Percentiles rank a stretch among this genome's conserved stretches.
Conservation (phyloP, 2,113 vertebrate species). For the Hemichromis elongatus region DNA sequence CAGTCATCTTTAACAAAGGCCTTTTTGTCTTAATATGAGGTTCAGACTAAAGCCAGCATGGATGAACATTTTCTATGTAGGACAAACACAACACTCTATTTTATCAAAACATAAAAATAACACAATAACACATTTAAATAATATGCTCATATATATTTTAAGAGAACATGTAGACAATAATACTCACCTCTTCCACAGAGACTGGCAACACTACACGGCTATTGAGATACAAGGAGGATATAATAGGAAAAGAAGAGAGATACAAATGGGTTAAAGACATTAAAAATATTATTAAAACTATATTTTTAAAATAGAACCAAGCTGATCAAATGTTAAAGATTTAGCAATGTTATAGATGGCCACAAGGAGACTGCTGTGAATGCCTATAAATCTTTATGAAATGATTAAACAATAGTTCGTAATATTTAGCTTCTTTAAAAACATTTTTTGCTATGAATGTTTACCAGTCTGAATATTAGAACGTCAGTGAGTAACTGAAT, state of each 20-base stretch:
- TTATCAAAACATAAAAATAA: neutral
- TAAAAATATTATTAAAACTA: neutral
- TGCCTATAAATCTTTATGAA: neutral
- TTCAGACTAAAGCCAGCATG: neutral
- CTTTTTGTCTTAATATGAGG: neutral
- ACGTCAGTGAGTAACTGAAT: neutral
- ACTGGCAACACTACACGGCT: constrained; percentile 93
- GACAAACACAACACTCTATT: neutral
- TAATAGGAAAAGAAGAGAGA: neutral
- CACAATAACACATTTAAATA: neutral
- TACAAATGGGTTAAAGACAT: neutral
- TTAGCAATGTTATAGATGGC: neutral
- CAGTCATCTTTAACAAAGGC: constrained; percentile 2
- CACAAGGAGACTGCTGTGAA: neutral
- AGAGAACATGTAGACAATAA: neutral
- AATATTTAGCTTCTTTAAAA: neutral
- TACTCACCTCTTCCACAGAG: constrained; percentile 93
- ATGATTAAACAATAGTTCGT: neutral
- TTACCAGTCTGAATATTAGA: neutral
- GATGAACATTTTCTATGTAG: neutral
- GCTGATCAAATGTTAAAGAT: neutral
- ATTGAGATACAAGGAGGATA: constrained; percentile 29
- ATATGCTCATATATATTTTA: neutral
- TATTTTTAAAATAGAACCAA: neutral
- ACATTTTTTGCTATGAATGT: neutral